Evolutionary conservation across 2,797 vertebrate genomes (phyloP).

Genomic region (Pogoniulus pusillus): DNA sequence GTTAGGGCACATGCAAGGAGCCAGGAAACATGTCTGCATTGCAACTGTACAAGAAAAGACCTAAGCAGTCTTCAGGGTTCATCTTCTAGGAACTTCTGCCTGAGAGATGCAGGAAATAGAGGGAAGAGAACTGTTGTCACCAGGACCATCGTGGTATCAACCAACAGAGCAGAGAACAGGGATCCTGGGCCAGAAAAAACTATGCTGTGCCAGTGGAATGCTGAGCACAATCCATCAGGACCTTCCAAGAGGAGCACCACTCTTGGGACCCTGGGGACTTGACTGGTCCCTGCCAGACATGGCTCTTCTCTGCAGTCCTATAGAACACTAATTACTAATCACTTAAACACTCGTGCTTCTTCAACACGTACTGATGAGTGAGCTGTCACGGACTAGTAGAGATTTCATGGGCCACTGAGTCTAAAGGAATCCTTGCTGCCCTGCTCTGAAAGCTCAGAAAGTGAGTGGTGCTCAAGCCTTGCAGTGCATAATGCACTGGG

Average conservation of each 20-base stretch:
- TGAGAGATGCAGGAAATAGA: background rate
- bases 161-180: background rate
- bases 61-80: background rate
- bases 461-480: background rate
- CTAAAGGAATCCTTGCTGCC: background rate
- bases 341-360: background rate
- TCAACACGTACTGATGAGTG: rapidly evolving
- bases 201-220: background rate
- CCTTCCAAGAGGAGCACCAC: background rate
- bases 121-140: background rate
- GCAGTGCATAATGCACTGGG: rapidly evolving
- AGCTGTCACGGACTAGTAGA: background rate
- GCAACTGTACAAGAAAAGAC: background rate
- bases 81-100: background rate
- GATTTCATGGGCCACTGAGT: background rate
- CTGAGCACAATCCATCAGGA: background rate
- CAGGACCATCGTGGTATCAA: background rate
- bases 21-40: rapidly evolving
- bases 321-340: background rate
- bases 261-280: background rate
- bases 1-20: background rate
- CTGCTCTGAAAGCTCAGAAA: background rate
- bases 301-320: background rate
- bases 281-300: rapidly evolving
- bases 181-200: background rate